phyloP scores from a whole-genome alignment of 2,113 vertebrate genomes.

The Ophthalmolycus amberensis region DNA sequence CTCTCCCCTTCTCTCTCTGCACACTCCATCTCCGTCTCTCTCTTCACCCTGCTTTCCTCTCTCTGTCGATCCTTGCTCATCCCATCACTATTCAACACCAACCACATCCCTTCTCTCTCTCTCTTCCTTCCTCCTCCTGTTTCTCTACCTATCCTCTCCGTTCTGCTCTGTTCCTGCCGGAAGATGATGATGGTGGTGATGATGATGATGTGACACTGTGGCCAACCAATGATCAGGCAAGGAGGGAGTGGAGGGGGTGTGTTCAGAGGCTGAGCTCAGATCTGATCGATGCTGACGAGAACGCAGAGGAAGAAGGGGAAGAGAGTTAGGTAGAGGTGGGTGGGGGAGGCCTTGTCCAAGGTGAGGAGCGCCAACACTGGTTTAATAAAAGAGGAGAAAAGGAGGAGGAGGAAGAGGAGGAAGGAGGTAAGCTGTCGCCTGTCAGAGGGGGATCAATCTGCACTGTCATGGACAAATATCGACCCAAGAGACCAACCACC shows the following conservation, averaged over 20 bases:
- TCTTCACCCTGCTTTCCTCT: conserved; percentile 26
- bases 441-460: conserved; percentile 62
- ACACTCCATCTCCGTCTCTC: conserved; percentile 36
- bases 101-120: conserved; percentile 20
- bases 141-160: conserved; percentile 37
- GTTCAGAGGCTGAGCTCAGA: conserved; percentile 87
- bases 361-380: conserved; percentile 64
- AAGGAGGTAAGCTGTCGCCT: conserved; percentile 61
- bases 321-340: conserved; percentile 65
- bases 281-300: conserved; percentile 91
- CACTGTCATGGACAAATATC: conserved; percentile 90
- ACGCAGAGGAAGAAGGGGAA: conserved; percentile 83
- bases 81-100: conserved; percentile 45
- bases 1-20: conserved; percentile 29
- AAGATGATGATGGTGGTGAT: conserved; percentile 81
- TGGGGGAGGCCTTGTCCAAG: conserved; percentile 68
- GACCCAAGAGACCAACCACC: conserved; percentile 94
- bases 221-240: conserved; percentile 79
- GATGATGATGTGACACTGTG: conserved; percentile 83
- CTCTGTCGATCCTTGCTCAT: conserved; percentile 40
- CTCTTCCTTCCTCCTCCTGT: conserved; percentile 23
- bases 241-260: conserved; percentile 78
- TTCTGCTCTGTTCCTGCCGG: conserved; percentile 73
- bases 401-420: conserved; percentile 54
- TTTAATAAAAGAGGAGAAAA: conserved; percentile 63